phyloP scores from a whole-genome alignment of 1,140 invertebrate genomes.

The Caerostris darwini region DNA sequence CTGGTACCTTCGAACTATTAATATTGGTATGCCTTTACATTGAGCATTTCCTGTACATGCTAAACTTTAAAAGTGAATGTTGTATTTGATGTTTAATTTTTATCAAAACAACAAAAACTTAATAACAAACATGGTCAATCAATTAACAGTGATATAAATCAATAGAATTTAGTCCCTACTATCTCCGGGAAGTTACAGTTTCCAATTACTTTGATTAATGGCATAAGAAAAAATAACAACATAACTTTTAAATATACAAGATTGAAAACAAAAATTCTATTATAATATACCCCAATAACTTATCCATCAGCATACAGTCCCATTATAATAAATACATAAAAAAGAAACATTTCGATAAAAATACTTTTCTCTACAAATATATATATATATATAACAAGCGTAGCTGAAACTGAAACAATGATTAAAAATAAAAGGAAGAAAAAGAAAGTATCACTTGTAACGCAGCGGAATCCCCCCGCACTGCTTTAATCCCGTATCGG shows the following conservation, averaged over 20 bases:
- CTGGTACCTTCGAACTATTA: too few species aligned
- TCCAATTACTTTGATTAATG: too few species aligned
- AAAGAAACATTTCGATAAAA: not conserved
- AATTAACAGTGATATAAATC: too few species aligned
- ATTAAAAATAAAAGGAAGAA: not conserved
- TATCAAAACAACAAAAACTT: not conserved
- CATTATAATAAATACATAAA: not conserved
- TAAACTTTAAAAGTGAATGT: not conserved
- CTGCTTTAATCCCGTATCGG: slow-evolving; percentile 19
- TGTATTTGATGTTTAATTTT: not conserved
- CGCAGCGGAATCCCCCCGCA: not conserved
- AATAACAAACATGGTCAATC: not conserved
- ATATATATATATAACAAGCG: not conserved
- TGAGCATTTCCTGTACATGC: not conserved
- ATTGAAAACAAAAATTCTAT: too few species aligned
- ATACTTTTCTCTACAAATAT: not conserved
- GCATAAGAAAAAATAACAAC: too few species aligned
- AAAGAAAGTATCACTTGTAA: not conserved
- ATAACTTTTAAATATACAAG: too few species aligned
- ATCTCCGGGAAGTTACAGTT: too few species aligned
- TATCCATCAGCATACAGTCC: not conserved
- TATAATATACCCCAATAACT: not conserved
- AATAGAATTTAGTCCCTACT: too few species aligned
- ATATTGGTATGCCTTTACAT: too few species aligned
- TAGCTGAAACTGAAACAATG: not conserved